A percentile compares a stretch with the other conserved stretches of the same genome.
Evolutionary conservation across 2,113 vertebrate genomes (phyloP).

Genomic region (Perognathus longimembris): DNA sequence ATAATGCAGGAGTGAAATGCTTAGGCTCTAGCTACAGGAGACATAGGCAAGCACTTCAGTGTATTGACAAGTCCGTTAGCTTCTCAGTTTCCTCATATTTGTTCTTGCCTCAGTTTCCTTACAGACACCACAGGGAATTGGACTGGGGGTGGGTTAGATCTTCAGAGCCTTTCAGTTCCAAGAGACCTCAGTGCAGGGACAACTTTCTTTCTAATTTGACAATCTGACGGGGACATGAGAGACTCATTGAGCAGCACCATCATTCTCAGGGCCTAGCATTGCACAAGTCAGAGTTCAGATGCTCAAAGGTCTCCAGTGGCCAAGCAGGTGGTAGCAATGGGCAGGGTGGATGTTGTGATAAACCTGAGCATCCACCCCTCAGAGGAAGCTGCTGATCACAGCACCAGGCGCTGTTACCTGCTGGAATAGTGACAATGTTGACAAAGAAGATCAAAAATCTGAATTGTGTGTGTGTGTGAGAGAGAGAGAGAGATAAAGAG

Average conservation of each 20-base stretch:
- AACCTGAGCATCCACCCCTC: accelerated
- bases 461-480: too few species aligned
- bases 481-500: too few species aligned
- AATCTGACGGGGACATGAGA: neutral
- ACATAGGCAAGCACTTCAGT: too few species aligned
- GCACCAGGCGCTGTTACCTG: neutral
- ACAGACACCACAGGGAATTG: neutral
- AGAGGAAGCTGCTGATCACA: too few species aligned
- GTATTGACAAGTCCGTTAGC: neutral
- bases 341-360: accelerated
- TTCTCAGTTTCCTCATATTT: neutral
- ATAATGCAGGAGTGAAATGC: neutral
- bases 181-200: neutral
- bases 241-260: neutral
- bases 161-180: neutral
- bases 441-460: neutral
- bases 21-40: neutral
- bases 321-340: neutral
- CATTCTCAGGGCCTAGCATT: neutral
- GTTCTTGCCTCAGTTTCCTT: neutral
- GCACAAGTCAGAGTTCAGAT: neutral
- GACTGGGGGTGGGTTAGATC: too few species aligned
- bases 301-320: neutral
- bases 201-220: slow-evolving; percentile 1
- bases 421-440: neutral